These are phyloP conservation scores for Cyphomyrus discorhynchus DNA, from an alignment of 2,113 vertebrate species.

Conservation along the genomic window DNA sequence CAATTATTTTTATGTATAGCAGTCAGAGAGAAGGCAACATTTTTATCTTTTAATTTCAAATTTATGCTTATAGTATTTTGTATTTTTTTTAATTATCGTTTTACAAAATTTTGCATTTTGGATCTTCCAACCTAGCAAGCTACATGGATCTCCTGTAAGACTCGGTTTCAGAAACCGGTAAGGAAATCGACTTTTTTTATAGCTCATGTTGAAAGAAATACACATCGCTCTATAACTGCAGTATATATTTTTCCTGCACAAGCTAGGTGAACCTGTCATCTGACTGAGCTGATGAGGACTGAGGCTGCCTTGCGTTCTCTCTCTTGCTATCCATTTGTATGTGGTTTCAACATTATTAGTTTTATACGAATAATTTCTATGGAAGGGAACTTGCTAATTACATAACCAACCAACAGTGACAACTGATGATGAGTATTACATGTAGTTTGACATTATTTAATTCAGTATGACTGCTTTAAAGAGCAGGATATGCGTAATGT, in stretches of 20 bases:
- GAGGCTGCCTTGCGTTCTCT: not conserved
- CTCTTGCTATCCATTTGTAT: not conserved
- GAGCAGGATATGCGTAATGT: not conserved
- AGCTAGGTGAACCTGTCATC: not conserved
- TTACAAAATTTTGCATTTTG: not conserved
- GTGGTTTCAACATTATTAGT: not conserved
- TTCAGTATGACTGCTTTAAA: not conserved
- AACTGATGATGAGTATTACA: not conserved
- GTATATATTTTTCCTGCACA: not conserved
- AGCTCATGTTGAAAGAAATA: not conserved
- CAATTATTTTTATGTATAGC: not conserved
- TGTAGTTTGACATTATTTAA: not conserved
- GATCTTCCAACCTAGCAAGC: not conserved
- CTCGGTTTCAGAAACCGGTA: slow-evolving; percentile 4
- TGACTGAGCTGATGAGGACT: not conserved
- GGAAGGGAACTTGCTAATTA: not conserved
- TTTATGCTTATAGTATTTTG: not conserved
- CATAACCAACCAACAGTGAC: not conserved
- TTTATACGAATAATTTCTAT: not conserved
- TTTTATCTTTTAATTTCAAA: not conserved
- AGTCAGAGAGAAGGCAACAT: not conserved
- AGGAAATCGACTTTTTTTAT: not conserved
- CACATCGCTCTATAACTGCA: not conserved
- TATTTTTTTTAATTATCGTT: not conserved
- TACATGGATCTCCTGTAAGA: slow-evolving; percentile 1